phyloP scores from a whole-genome alignment of 2,888 invertebrate genomes.

The Caenorhabditis sp. region DNA sequence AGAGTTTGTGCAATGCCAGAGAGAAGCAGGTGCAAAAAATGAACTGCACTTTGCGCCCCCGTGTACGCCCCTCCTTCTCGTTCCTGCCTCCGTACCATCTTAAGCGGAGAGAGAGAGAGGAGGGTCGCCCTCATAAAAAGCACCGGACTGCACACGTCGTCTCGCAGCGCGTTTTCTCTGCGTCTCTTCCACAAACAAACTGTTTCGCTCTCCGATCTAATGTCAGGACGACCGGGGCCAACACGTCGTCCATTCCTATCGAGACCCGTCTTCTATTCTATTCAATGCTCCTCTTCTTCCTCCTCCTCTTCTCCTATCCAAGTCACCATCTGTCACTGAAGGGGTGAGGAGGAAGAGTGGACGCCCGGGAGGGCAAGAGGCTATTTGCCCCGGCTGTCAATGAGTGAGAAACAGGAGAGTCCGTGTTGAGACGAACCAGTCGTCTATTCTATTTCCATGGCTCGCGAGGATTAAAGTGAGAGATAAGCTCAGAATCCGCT shows the following conservation, averaged over 20 bases:
- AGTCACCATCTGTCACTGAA: conserved; percentile 30
- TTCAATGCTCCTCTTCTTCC: conserved; percentile 1
- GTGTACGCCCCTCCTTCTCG: not conserved
- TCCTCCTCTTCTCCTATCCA: not conserved
- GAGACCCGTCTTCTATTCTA: conserved; percentile 10
- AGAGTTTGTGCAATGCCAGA: not conserved
- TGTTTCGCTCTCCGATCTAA: not conserved
- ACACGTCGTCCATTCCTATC: conserved; percentile 21
- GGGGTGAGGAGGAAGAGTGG: not conserved
- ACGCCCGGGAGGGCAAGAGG: not conserved
- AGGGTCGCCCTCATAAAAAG: conserved; percentile 32
- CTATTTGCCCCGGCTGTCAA: conserved; percentile 13
- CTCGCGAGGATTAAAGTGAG: conserved; percentile 1
- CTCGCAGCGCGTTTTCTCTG: not conserved
- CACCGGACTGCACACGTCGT: conserved; percentile 23
- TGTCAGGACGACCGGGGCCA: conserved; percentile 1
- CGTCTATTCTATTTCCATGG: conserved; percentile 5
- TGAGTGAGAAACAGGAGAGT: conserved; percentile 9
- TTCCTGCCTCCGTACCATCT: conserved; percentile 3
- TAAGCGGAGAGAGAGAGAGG: not conserved
- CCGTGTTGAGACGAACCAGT: not conserved
- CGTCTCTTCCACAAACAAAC: not conserved
- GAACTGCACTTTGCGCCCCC: not conserved
- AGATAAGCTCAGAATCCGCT: conserved; percentile 13
- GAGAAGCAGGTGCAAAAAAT: not conserved